Conservation (phyloP, 2,113 vertebrate genomes). For the Otus sunia region DNA sequence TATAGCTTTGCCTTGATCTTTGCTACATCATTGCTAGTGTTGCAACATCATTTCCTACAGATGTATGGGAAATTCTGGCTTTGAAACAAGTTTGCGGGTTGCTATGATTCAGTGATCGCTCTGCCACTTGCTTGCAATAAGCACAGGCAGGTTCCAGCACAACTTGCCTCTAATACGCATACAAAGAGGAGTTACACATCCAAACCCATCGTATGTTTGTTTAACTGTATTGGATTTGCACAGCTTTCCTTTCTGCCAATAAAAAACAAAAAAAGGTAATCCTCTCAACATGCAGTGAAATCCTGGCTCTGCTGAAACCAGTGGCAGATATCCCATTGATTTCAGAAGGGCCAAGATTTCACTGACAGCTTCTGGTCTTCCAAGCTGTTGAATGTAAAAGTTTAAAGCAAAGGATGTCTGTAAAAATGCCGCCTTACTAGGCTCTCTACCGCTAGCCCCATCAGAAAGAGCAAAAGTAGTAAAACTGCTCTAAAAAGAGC, state of each 20-base stretch:
- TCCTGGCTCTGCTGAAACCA: neutral
- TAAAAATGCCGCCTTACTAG: neutral
- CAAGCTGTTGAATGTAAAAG: neutral
- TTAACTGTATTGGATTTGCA: conserved; percentile 16
- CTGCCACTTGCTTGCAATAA: neutral
- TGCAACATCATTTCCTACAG: neutral
- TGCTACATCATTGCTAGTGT: neutral
- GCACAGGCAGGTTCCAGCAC: neutral
- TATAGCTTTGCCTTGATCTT: neutral
- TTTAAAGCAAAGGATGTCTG: neutral
- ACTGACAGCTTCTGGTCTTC: neutral
- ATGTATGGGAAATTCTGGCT: neutral
- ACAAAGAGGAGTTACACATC: conserved; percentile 1
- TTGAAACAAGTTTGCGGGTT: neutral
- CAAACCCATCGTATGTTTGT: neutral
- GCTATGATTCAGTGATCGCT: neutral
- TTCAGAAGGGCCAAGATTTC: neutral
- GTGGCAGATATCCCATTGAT: neutral
- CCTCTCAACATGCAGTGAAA: neutral
- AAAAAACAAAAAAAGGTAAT: neutral
- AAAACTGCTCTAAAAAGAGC: neutral
- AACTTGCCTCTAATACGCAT: neutral
- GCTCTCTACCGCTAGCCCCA: neutral
- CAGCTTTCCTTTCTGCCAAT: neutral
- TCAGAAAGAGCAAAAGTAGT: neutral